phyloP scores from a whole-genome alignment of 2,888 invertebrate genomes.

The Chouioia cunea region DNA sequence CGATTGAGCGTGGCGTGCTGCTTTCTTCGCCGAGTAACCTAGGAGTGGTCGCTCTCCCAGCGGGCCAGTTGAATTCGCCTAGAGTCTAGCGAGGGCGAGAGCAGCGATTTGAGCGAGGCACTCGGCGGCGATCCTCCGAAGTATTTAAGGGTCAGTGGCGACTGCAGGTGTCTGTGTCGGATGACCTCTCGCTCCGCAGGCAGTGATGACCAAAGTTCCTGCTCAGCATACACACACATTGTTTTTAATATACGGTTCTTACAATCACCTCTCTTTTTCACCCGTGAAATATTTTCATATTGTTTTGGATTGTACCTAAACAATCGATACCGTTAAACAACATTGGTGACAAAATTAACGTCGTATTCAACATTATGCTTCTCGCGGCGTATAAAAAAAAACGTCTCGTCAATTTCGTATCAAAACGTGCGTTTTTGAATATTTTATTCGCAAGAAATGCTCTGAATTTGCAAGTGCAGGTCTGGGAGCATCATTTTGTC shows the following conservation, averaged over 20 bases:
- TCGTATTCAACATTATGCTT: no score
- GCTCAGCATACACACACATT: constrained; percentile 43
- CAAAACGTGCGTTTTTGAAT: no score
- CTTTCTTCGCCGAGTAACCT: not conserved
- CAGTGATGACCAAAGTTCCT: constrained; percentile 74
- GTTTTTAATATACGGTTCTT: no score
- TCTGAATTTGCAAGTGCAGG: no score
- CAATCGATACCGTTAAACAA: no score
- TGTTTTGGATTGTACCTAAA: no score
- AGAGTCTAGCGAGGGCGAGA: constrained; percentile 72
- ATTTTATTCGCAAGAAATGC: no score
- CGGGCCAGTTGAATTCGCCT: constrained; percentile 67
- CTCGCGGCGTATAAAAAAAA: not conserved
- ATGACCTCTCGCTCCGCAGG: constrained; percentile 78
- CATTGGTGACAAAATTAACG: no score
- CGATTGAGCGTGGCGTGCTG: no score
- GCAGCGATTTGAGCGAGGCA: constrained; percentile 72
- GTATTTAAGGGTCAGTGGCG: constrained; percentile 74
- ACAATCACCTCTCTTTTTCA: no score
- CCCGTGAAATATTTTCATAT: no score
- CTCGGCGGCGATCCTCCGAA: constrained; percentile 71
- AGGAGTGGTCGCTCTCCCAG: constrained; percentile 63
- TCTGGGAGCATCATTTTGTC: no score
- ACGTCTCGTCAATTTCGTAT: not conserved
- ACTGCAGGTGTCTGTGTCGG: constrained; percentile 77